phyloP scores from a whole-genome alignment of 2,888 invertebrate genomes.

The Fissipunctia ypsillon region DNA sequence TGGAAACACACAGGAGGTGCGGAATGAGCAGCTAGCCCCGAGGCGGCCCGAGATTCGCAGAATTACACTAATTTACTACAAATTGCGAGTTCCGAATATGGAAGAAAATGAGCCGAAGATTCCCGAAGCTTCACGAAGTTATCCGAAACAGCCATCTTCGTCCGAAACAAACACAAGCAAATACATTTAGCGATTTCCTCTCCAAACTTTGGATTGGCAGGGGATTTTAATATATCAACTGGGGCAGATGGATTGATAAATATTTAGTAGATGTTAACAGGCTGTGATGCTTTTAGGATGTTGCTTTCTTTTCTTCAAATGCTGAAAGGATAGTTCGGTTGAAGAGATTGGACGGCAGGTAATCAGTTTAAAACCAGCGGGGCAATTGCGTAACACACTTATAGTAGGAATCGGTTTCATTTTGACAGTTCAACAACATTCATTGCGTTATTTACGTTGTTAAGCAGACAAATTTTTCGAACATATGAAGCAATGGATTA shows the following conservation, averaged over 20 bases:
- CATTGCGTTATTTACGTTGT: too few species aligned
- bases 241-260: conserved; percentile 59
- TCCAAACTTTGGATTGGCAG: conserved; percentile 49
- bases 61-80: conserved; percentile 64
- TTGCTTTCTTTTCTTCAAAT: conserved; percentile 37
- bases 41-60: conserved; percentile 32
- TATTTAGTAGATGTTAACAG: conserved; percentile 63
- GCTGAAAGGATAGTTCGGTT: neutral
- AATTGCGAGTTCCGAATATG: conserved; percentile 59
- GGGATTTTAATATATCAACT: conserved; percentile 65
- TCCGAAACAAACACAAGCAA: conserved; percentile 54
- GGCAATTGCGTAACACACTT: neutral
- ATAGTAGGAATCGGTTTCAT: too few species aligned
- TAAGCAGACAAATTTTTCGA: too few species aligned
- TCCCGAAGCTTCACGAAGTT: conserved; percentile 26
- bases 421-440: too few species aligned
- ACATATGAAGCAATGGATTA: too few species aligned
- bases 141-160: conserved; percentile 18
- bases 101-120: conserved; percentile 51
- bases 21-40: conserved; percentile 40
- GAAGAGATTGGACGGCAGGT: neutral
- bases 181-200: conserved; percentile 52
- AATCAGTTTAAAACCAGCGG: neutral
- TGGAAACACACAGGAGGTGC: conserved; percentile 36
- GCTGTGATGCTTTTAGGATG: conserved; percentile 50